Conservation (phyloP, 1,140 invertebrate species). For the Campoletis sonorensis region DNA sequence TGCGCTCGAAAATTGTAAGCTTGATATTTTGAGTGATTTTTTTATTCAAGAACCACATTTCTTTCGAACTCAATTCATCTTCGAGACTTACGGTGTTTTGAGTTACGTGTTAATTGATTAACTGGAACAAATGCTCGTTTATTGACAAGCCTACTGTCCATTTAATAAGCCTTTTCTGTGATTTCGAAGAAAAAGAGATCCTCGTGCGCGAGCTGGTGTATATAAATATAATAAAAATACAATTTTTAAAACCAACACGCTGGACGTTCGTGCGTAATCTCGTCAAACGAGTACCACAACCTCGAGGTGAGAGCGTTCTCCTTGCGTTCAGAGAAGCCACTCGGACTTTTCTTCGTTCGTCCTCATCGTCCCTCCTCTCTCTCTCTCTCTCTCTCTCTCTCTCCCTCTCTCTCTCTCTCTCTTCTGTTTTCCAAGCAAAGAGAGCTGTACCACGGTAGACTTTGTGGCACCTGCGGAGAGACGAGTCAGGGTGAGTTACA, state of each 20-base stretch:
- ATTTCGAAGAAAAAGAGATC: background rate
- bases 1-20: too few relatives aligned
- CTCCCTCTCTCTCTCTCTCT: background rate
- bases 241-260: background rate
- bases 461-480: slow-evolving; percentile 37
- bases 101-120: too few relatives aligned
- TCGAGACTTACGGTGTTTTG: too few relatives aligned
- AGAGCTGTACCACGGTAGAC: slow-evolving; percentile 29
- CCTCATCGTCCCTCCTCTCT: background rate
- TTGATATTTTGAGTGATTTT: too few relatives aligned
- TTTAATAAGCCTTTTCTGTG: background rate
- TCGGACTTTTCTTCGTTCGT: background rate
- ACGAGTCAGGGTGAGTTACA: slow-evolving; percentile 17
- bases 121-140: too few relatives aligned
- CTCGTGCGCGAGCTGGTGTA: background rate
- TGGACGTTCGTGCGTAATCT: slow-evolving; percentile 23
- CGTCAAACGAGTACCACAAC: slow-evolving; percentile 30
- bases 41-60: too few relatives aligned
- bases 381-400: background rate
- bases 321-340: background rate
- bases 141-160: too few relatives aligned
- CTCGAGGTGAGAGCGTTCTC: slow-evolving; percentile 16
- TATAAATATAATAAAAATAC: slow-evolving; percentile 10
- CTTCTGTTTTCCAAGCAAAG: slow-evolving; percentile 12
- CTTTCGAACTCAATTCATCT: too few relatives aligned